Evolutionary conservation across 2,888 invertebrate species (phyloP).

Genomic region (Torymus tubicola): DNA sequence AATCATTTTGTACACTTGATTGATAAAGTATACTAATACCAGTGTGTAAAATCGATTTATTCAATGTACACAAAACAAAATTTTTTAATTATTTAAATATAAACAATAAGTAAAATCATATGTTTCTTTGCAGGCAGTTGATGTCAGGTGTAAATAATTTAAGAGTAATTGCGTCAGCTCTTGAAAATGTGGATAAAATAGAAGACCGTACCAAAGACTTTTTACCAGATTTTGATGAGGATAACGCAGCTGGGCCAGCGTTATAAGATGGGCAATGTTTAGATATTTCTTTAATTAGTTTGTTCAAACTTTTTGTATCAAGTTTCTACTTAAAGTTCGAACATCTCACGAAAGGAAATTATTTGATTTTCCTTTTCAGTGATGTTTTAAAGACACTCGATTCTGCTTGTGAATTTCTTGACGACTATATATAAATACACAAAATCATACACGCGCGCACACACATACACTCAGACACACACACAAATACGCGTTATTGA

Average conservation of each 20-base stretch:
- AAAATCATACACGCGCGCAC: neutral
- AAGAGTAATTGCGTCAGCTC: slow-evolving; percentile 81
- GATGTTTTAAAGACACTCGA: slow-evolving; percentile 47
- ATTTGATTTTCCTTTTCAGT: slow-evolving; percentile 48
- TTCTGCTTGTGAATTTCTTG: slow-evolving; percentile 49
- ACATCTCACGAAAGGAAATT: slow-evolving; percentile 43
- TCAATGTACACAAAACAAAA: too few relatives aligned
- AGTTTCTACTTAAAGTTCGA: slow-evolving; percentile 60
- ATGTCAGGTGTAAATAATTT: slow-evolving; percentile 83
- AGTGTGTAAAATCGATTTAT: too few relatives aligned
- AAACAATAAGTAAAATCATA: too few relatives aligned
- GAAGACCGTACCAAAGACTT: slow-evolving; percentile 78
- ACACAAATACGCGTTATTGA: slow-evolving; percentile 18
- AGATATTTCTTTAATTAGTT: slow-evolving; percentile 56
- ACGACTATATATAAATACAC: slow-evolving; percentile 14
- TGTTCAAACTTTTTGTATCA: slow-evolving; percentile 44
- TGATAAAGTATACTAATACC: too few relatives aligned
- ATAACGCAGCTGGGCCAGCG: slow-evolving; percentile 78
- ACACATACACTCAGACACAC: too few relatives aligned
- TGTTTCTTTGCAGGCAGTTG: slow-evolving; percentile 78
- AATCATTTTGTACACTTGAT: too few relatives aligned
- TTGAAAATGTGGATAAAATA: slow-evolving; percentile 80
- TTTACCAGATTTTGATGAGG: slow-evolving; percentile 77
- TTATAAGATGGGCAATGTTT: slow-evolving; percentile 68
- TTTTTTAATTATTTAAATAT: too few relatives aligned